These are phyloP conservation scores for Syrrhaptes paradoxus DNA, from an alignment of 2,113 vertebrate genomes.

Conservation along the genomic window DNA sequence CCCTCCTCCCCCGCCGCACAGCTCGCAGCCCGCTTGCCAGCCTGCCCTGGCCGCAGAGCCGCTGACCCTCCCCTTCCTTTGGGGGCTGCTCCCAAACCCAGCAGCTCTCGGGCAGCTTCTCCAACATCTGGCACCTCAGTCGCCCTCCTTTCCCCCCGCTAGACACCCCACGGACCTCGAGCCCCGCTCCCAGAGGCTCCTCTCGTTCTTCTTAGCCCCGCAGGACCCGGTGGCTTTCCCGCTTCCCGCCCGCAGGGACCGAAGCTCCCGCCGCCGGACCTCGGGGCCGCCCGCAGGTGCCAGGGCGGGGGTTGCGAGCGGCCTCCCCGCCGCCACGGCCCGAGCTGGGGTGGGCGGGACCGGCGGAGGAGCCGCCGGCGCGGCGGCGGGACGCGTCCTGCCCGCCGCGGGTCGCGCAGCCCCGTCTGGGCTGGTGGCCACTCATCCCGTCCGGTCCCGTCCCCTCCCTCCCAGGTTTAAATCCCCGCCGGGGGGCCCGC, in stretches of 20 bases:
- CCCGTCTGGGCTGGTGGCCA: not conserved
- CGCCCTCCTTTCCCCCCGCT: not conserved
- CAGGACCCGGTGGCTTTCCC: not conserved
- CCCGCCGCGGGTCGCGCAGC: not conserved
- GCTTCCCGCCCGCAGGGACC: not conserved
- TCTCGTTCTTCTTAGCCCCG: not conserved
- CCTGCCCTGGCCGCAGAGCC: not conserved
- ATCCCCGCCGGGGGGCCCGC: slow-evolving; percentile 21
- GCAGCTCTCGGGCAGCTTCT: not conserved
- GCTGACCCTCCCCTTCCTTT: not conserved
- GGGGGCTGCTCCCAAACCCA: not conserved
- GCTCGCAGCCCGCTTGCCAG: not conserved
- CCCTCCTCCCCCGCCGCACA: not conserved
- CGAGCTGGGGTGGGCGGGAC: not conserved
- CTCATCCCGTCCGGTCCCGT: not conserved
- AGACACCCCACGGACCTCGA: not conserved
- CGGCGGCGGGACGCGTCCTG: not conserved
- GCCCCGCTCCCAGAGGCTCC: not conserved
- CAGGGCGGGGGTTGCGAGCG: not conserved
- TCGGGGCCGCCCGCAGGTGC: not conserved
- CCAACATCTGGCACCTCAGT: not conserved
- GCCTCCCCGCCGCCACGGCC: no score
- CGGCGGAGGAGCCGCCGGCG: not conserved
- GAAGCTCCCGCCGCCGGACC: not conserved
- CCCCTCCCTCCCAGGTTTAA: slow-evolving; percentile 20